phyloP scores from a whole-genome alignment of 2,888 invertebrate genomes.

The Tribolium freemani region DNA sequence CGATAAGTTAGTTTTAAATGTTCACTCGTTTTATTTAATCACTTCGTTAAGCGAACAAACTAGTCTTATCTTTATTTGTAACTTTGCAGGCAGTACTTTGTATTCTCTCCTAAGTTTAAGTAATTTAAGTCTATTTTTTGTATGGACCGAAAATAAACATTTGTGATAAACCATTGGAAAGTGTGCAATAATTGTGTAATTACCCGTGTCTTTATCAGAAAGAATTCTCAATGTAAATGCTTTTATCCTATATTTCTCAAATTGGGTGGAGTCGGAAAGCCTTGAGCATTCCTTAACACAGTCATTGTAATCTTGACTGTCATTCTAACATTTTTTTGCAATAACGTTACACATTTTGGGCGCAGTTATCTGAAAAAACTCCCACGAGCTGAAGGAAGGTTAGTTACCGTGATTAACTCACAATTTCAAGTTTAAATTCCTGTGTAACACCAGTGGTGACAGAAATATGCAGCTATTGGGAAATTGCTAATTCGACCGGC shows the following conservation, averaged over 20 bases:
- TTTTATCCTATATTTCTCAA: slow-evolving; percentile 35
- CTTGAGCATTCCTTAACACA: slow-evolving; percentile 54
- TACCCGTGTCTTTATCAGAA: slow-evolving; percentile 38
- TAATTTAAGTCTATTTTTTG: slow-evolving; percentile 10
- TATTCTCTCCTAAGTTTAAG: neutral
- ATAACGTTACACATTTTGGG: too few relatives aligned
- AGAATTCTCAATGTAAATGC: slow-evolving; percentile 47
- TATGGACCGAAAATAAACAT: slow-evolving; percentile 12
- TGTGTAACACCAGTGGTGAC: neutral
- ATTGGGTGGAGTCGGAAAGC: slow-evolving; percentile 62
- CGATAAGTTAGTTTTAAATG: slow-evolving; percentile 46
- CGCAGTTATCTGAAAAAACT: neutral
- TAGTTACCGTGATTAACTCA: neutral
- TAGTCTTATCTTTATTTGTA: slow-evolving; percentile 18
- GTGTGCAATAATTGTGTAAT: slow-evolving; percentile 49
- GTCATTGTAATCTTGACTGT: neutral
- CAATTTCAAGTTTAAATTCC: slow-evolving; percentile 28
- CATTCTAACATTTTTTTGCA: neutral
- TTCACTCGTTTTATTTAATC: slow-evolving; percentile 18
- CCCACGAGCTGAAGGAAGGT: slow-evolving; percentile 4
- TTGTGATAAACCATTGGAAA: slow-evolving; percentile 34
- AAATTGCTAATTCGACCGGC: slow-evolving; percentile 12
- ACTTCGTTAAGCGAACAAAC: slow-evolving; percentile 20
- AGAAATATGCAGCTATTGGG: slow-evolving; percentile 1
- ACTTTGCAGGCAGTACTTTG: slow-evolving; percentile 4